These are phyloP conservation scores for Hirtodrosophila histrioides DNA, from an alignment of 2,888 invertebrate species.

Conservation along the genomic window DNA sequence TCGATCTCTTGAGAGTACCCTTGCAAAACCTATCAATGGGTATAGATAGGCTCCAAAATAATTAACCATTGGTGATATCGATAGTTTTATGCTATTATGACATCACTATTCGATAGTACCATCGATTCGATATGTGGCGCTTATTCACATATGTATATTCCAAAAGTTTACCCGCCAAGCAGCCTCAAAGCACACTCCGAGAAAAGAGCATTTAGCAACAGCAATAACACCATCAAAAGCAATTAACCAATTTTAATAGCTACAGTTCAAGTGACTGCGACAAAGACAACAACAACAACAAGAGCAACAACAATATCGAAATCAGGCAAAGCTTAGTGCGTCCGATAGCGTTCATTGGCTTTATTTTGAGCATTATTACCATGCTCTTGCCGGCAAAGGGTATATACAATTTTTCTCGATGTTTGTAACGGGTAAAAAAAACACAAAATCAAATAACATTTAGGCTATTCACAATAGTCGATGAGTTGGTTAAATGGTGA, in stretches of 20 bases:
- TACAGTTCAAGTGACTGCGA: constrained; percentile 16
- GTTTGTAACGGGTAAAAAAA: constrained; percentile 6
- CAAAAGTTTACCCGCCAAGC: constrained; percentile 30
- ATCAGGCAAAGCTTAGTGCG: constrained; percentile 19
- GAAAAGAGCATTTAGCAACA: constrained; percentile 32
- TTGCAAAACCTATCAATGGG: too few relatives aligned
- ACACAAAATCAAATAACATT: too few relatives aligned
- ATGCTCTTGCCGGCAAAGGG: constrained; percentile 15
- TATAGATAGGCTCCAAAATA: too few relatives aligned
- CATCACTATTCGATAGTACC: too few relatives aligned
- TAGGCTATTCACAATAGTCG: too few relatives aligned
- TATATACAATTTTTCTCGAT: constrained; percentile 1
- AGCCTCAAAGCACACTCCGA: constrained; percentile 33
- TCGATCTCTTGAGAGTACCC: too few relatives aligned
- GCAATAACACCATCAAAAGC: constrained; percentile 30
- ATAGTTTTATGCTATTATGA: too few relatives aligned
- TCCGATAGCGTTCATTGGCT: constrained; percentile 70
- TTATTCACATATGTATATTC: constrained; percentile 9
- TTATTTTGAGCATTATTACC: constrained; percentile 44
- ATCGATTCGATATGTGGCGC: too few relatives aligned
- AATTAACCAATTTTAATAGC: constrained; percentile 58
- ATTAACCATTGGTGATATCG: too few relatives aligned
- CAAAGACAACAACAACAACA: constrained; percentile 20
- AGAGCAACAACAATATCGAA: too few relatives aligned
- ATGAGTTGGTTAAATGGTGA: too few relatives aligned